phyloP scores from a whole-genome alignment of 2,113 vertebrate species.

The Cyanocitta stelleri region DNA sequence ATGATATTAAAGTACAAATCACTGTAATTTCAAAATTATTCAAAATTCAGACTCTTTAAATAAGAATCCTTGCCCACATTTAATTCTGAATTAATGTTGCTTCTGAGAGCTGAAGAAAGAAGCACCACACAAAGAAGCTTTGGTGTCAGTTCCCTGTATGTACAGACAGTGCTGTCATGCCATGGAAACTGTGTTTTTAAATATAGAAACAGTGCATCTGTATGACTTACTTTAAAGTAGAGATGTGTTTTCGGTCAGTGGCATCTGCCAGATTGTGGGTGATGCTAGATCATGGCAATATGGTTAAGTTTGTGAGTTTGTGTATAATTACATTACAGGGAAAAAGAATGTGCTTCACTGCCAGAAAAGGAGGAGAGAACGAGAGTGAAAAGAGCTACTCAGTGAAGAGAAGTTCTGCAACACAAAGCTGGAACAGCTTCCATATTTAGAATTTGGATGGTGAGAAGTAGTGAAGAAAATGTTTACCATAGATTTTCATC shows the following conservation, averaged over 20 bases:
- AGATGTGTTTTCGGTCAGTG: not conserved
- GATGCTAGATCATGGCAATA: slow-evolving; percentile 25
- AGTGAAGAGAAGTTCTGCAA: not conserved
- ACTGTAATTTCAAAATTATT: not conserved
- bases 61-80: not conserved
- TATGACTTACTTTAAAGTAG: slow-evolving; percentile 28
- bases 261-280: slow-evolving; percentile 33
- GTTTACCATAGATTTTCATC: rapidly evolving
- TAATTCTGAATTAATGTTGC: not conserved
- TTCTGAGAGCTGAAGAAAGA: not conserved
- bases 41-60: not conserved
- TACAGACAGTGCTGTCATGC: slow-evolving; percentile 7
- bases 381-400: not conserved
- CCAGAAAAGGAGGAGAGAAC: slow-evolving; percentile 1
- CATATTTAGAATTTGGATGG: not conserved
- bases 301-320: slow-evolving; percentile 15
- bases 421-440: not conserved
- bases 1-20: not conserved
- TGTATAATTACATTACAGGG: not conserved
- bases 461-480: not conserved
- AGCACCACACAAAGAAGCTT: not conserved
- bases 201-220: slow-evolving; percentile 32
- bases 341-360: not conserved
- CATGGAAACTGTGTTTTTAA: slow-evolving; percentile 45
- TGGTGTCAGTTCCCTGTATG: not conserved